Evolutionary conservation across 23 tunicate species (phyloP), one percentile per base, ranked within the genome.

Genomic region (Styela clava): DNA sequence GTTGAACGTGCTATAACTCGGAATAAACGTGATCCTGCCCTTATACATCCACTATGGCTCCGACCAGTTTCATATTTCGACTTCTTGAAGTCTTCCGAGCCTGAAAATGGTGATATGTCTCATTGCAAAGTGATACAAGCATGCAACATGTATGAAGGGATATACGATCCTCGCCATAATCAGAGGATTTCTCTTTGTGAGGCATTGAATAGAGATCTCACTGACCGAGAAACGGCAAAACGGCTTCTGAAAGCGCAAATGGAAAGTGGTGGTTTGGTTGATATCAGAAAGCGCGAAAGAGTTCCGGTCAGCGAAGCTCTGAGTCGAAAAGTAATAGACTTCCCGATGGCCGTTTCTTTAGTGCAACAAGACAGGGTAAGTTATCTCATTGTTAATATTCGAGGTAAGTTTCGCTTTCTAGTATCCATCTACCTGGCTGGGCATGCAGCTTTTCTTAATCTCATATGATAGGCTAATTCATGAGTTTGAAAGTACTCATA

Each of bases 1-100:
- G 81, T 76, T 52, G 64, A 76, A 28, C 81, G 3, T 32, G 81
- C 81, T 16, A 0, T 76, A 12, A 24, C n/a, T 27, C 81, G 37
- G 27, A 76, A 26, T 0, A 76, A 52, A 24, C 64, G 52, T 37
- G 81, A 76, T 21, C 33, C 81, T 21, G 1, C 2, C 0, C 65
- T 76, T 9, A 76, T 76, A 12, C 81, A 76, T 29, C 81, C 81
- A 20, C 23, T 76, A 12, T 76, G 81, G 81, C 52, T 37, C 31
- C 29, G 81, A 37, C 81, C 81, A 76, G 81, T 76, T 44, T 76
- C 81, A 22, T 76, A 76, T 76, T 76, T 76, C 22, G 81, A 76
- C 24, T 37, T 76, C n/a, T 12, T 76, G 18, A 76, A 35, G 16
- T 76, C 81, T 37, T 24, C 81, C n/a, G 52, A 76, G 0, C 31